These are phyloP conservation scores for Cheilinus undulatus DNA, from an alignment of 2,113 vertebrate genomes.

Conservation along the genomic window DNA sequence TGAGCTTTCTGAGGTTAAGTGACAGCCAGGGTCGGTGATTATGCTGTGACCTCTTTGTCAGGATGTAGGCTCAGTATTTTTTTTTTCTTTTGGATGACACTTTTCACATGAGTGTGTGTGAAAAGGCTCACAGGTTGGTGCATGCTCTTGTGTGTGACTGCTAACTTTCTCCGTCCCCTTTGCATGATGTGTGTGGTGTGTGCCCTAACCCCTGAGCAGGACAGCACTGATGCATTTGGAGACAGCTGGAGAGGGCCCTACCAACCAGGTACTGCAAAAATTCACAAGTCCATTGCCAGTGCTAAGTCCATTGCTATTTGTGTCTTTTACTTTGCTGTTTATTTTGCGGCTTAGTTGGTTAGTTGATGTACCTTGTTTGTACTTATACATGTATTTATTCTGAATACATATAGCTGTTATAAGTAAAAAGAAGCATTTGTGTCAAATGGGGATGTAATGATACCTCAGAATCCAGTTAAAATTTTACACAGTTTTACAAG, in stretches of 20 bases:
- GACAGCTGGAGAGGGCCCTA: constrained; percentile 96
- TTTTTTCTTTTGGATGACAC: constrained; percentile 58
- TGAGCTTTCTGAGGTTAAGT: constrained; percentile 11
- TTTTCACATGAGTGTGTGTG: constrained; percentile 69
- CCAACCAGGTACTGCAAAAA: constrained; percentile 95
- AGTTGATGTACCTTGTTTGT: constrained; percentile 44
- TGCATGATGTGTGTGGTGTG: constrained; percentile 86
- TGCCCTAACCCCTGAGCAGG: constrained; percentile 96
- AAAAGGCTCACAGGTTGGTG: constrained; percentile 70
- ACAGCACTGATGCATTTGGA: constrained; percentile 99
- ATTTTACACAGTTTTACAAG: no score
- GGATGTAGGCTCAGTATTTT: constrained; percentile 8
- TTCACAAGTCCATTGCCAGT: constrained; percentile 67
- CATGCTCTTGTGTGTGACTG: constrained; percentile 79
- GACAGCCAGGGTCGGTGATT: no score
- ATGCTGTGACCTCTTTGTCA: constrained; percentile 25
- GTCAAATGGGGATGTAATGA: no score
- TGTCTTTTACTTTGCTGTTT: constrained; percentile 61
- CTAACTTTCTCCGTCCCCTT: constrained; percentile 91
- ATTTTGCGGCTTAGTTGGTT: constrained; percentile 63
- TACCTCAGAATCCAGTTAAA: no score
- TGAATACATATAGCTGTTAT: constrained; percentile 29
- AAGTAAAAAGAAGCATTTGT: neutral
- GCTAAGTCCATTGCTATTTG: constrained; percentile 71
- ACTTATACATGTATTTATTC: constrained; percentile 26